Percentiles rank a stretch among this genome's conserved stretches.
Evolutionary conservation across 2,113 vertebrate genomes (phyloP).

Genomic region (Cephalopholis sonnerati): DNA sequence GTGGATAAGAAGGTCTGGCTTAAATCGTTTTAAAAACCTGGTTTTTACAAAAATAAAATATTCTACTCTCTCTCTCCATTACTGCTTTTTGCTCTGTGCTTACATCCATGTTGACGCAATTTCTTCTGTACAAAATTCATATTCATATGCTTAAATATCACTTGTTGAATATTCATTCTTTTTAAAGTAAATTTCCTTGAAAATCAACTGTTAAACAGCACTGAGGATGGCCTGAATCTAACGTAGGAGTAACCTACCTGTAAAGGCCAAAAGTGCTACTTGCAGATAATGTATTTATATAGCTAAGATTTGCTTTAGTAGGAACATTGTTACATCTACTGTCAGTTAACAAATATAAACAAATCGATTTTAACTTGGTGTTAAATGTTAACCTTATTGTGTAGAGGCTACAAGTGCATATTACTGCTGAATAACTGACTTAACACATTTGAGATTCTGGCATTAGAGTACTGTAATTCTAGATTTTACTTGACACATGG

Average conservation of each 20-base stretch:
- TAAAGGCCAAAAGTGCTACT: not conserved
- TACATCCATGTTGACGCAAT: not conserved
- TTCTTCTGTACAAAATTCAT: not conserved
- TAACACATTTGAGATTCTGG: too few relatives aligned
- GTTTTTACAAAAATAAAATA: conserved; percentile 81
- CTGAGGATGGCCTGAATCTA: too few relatives aligned
- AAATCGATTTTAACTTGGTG: not conserved
- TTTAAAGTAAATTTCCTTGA: not conserved
- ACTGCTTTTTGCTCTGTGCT: conserved; percentile 28
- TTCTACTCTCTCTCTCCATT: conserved; percentile 65
- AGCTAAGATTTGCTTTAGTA: not conserved
- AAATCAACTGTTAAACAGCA: not conserved
- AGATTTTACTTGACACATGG: too few relatives aligned
- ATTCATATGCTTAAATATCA: too few relatives aligned
- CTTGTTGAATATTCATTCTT: too few relatives aligned
- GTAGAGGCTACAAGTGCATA: not conserved
- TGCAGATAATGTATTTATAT: not conserved
- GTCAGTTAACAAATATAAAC: not conserved
- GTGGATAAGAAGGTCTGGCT: conserved; percentile 46
- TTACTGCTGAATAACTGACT: not conserved
- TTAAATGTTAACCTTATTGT: not conserved
- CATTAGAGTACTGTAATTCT: too few relatives aligned
- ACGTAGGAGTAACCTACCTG: not conserved
- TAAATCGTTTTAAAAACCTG: conserved; percentile 68
- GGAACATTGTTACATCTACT: not conserved